Conservation (phyloP, 2,113 vertebrate genomes). For the Ciconia stormi region DNA sequence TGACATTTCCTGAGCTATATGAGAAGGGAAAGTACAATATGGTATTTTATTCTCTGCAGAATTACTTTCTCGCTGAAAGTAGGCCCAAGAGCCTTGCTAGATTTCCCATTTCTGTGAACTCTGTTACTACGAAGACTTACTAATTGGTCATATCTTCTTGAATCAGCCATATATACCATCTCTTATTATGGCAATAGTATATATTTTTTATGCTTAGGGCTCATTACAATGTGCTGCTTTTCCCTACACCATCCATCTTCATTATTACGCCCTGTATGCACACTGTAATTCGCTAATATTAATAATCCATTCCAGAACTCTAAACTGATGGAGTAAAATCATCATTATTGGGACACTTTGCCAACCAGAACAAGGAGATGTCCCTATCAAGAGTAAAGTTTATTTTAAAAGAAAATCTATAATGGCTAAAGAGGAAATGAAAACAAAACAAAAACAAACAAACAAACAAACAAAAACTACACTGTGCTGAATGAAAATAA, state of each 20-base stretch:
- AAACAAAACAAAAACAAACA: not conserved
- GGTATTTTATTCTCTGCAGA: not conserved
- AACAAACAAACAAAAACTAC: not conserved
- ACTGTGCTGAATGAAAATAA: not conserved
- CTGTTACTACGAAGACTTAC: not conserved
- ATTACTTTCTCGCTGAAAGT: not conserved
- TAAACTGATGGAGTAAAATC: not conserved
- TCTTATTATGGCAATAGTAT: not conserved
- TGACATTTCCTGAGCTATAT: not conserved
- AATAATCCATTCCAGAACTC: not conserved
- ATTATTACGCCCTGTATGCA: not conserved
- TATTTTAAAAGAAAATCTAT: not conserved
- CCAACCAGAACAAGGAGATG: not conserved
- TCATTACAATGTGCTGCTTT: not conserved
- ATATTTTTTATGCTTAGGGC: not conserved
- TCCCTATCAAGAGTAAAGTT: not conserved
- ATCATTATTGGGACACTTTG: not conserved
- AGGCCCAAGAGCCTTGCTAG: not conserved
- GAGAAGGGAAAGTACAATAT: not conserved
- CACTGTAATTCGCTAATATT: not conserved
- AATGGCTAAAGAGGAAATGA: not conserved
- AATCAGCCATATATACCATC: not conserved
- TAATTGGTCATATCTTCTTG: conserved; percentile 27
- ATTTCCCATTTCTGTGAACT: not conserved
- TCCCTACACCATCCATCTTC: not conserved